phyloP scores from a whole-genome alignment of 2,113 vertebrate species.

The Verasper variegatus region DNA sequence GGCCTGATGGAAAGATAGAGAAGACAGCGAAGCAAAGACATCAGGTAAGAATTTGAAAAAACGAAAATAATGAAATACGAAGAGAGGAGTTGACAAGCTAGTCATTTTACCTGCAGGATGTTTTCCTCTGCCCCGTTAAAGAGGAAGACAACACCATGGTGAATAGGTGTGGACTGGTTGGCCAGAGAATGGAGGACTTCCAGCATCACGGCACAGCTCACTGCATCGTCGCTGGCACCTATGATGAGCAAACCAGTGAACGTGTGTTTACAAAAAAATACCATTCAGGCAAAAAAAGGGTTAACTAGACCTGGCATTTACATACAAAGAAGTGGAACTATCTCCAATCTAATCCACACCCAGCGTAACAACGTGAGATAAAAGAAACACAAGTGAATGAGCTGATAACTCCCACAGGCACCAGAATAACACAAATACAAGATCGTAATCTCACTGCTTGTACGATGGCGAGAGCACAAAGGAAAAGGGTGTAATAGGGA shows the following conservation, averaged over 20 bases:
- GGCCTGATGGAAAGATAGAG: slow-evolving; percentile 83
- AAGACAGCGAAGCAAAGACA: background rate
- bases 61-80: background rate
- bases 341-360: too few relatives aligned
- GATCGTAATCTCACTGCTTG: background rate
- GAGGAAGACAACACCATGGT: slow-evolving; percentile 93
- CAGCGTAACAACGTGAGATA: background rate
- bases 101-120: slow-evolving; percentile 88
- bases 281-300: background rate
- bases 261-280: background rate
- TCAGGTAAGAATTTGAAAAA: background rate
- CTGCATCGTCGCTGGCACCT: slow-evolving; percentile 98
- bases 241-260: slow-evolving; percentile 4
- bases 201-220: slow-evolving; percentile 97
- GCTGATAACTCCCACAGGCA: background rate
- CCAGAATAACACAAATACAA: background rate
- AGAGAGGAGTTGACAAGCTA: background rate
- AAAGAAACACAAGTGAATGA: background rate
- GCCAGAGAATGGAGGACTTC: slow-evolving; percentile 92
- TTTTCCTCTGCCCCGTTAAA: slow-evolving; percentile 99
- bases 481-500: background rate
- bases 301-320: too few relatives aligned
- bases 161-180: slow-evolving; percentile 86
- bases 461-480: slow-evolving; percentile 6
- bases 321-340: too few relatives aligned